Percentiles rank a stretch among this genome's conserved stretches.
Conservation (phyloP, 2,113 vertebrate genomes). For the Corythornis madagascariensis region DNA sequence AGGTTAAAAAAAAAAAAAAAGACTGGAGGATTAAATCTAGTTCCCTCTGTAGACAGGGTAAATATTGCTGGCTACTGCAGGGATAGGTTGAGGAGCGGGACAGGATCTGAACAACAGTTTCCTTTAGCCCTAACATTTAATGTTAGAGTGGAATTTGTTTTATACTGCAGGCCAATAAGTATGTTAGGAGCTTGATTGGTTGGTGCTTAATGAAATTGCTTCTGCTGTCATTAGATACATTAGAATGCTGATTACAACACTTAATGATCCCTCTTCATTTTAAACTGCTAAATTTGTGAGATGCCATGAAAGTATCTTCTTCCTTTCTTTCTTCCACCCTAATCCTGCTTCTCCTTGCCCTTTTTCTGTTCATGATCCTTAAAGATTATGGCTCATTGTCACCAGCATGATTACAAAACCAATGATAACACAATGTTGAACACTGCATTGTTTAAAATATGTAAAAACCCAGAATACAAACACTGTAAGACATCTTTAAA, state of each 20-base stretch:
- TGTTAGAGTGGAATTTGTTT: conserved; percentile 58
- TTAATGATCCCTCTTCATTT: conserved; percentile 63
- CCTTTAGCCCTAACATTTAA: conserved; percentile 32
- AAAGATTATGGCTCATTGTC: not conserved
- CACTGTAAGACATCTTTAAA: conserved; percentile 11
- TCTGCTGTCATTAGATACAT: conserved; percentile 63
- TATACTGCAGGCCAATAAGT: conserved; percentile 47
- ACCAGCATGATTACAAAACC: not conserved
- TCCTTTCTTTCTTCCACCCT: conserved; percentile 8
- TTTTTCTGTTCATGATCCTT: conserved; percentile 35
- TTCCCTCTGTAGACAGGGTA: not conserved
- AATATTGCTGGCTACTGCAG: not conserved
- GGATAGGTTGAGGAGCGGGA: too few relatives aligned
- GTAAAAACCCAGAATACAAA: not conserved
- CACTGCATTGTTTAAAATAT: not conserved
- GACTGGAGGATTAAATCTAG: not conserved
- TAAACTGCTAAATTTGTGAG: conserved; percentile 50
- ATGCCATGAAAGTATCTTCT: conserved; percentile 24
- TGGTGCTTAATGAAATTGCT: conserved; percentile 65
- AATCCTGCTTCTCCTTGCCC: conserved; percentile 17
- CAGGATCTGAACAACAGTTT: conserved; percentile 21
- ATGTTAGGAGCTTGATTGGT: conserved; percentile 43
- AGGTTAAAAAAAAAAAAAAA: not conserved
- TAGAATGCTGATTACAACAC: conserved; percentile 59
- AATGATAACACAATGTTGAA: not conserved